phyloP scores from a whole-genome alignment of 92 coral and sea anemone genomes.

The Palythoa grandiflora region DNA sequence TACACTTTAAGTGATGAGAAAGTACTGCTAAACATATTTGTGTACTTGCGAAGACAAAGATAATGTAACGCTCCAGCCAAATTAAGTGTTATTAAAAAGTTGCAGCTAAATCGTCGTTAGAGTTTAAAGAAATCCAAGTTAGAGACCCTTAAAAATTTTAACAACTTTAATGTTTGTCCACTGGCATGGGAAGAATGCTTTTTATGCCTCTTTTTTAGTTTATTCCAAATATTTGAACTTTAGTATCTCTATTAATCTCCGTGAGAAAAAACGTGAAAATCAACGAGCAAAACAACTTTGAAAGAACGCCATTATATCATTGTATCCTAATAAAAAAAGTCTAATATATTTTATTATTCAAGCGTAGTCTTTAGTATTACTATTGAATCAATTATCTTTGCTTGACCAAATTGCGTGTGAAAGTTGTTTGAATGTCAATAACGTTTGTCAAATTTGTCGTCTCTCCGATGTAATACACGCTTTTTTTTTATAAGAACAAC shows the following conservation, averaged over 20 bases:
- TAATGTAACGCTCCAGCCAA: too few relatives aligned
- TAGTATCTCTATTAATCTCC: not conserved
- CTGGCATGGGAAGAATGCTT: not conserved
- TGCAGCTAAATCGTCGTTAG: too few relatives aligned
- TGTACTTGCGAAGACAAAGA: too few relatives aligned
- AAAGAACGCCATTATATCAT: not conserved
- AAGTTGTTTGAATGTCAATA: not conserved
- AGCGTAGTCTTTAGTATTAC: not conserved
- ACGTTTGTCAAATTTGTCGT: not conserved
- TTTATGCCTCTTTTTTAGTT: not conserved
- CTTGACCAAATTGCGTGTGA: constrained; percentile 43
- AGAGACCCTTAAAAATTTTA: not conserved
- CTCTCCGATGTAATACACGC: too few relatives aligned
- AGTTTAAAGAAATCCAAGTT: too few relatives aligned
- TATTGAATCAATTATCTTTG: constrained; percentile 23
- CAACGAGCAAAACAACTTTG: constrained; percentile 11
- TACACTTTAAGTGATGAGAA: too few relatives aligned
- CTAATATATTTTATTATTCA: not conserved
- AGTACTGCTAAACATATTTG: too few relatives aligned
- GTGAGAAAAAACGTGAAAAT: not conserved
- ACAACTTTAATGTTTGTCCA: not conserved
- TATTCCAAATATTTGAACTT: not conserved
- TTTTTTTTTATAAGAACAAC: not conserved
- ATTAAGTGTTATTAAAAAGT: too few relatives aligned
- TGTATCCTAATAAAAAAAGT: not conserved